phyloP scores from a whole-genome alignment of 2,113 vertebrate species.

The human (Homo sapiens) region DNA sequence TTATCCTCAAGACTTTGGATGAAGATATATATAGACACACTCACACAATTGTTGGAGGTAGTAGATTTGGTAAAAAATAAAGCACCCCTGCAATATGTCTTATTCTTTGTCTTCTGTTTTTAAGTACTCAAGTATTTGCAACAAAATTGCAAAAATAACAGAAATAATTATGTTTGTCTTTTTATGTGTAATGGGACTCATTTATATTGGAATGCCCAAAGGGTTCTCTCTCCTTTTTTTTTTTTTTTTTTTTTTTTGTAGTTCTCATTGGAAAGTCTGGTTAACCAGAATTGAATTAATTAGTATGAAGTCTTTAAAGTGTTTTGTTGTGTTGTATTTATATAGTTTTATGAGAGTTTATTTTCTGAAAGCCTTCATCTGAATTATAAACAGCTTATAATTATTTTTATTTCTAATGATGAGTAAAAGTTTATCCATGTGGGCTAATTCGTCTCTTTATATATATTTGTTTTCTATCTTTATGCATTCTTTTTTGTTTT shows the following conservation, averaged over 20 bases:
- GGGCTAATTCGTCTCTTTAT: not conserved
- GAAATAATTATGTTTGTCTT: not conserved
- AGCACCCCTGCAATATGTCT: not conserved
- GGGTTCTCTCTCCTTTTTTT: not conserved
- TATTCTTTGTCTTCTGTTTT: not conserved
- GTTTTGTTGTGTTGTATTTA: constrained; percentile 13
- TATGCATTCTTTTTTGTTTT: not conserved
- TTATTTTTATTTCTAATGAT: constrained; percentile 20
- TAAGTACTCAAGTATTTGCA: not conserved
- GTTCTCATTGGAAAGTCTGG: not conserved
- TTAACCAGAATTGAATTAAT: not conserved
- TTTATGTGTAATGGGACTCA: not conserved
- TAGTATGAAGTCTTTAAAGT: not conserved
- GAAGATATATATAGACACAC: not conserved
- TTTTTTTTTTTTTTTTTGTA: not conserved
- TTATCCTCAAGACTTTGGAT: not conserved
- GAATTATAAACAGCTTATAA: constrained; percentile 31
- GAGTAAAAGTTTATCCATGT: not conserved
- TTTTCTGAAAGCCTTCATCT: constrained; percentile 39
- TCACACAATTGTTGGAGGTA: not conserved
- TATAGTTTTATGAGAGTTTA: not conserved
- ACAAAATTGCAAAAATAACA: not conserved
- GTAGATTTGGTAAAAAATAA: not conserved
- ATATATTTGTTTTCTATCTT: not conserved
- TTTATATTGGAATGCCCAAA: not conserved